Evolutionary conservation across 2,113 vertebrate genomes (phyloP).

Genomic region (Xenopus tropicalis): DNA sequence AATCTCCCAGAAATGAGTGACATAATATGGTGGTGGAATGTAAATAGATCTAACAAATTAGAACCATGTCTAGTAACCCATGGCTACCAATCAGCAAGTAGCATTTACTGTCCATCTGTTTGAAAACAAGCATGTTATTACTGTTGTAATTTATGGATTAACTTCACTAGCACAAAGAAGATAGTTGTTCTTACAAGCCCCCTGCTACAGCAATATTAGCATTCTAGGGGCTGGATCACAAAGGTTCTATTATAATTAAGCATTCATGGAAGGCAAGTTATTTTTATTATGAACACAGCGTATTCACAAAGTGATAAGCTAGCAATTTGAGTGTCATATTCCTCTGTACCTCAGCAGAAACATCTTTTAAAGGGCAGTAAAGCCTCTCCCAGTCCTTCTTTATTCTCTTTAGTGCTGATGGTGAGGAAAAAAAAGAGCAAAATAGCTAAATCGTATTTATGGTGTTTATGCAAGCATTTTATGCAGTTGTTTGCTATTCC

Average conservation of each 20-base stretch:
- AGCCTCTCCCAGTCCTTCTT: constrained; percentile 12
- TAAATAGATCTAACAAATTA: too few species aligned
- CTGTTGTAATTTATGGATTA: too few species aligned
- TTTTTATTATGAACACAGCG: constrained; percentile 34
- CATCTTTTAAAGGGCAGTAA: constrained; percentile 38
- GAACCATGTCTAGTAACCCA: too few species aligned
- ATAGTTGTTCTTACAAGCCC: too few species aligned
- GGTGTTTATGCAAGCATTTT: constrained; percentile 85
- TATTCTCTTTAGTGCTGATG: constrained; percentile 76
- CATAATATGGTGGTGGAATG: too few species aligned
- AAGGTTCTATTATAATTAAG: constrained; percentile 33
- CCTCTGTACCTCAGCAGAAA: constrained; percentile 43
- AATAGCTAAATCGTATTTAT: constrained; percentile 85
- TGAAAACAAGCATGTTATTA: too few species aligned
- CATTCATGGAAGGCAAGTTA: constrained; percentile 33
- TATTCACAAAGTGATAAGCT: constrained; percentile 40
- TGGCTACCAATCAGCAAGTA: too few species aligned
- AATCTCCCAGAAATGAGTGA: too few species aligned
- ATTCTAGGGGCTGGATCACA: not conserved
- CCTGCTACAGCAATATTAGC: too few species aligned
- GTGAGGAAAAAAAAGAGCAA: constrained; percentile 68
- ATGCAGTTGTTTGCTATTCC: constrained; percentile 71
- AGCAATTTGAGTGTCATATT: constrained; percentile 34
- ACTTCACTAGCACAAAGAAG: too few species aligned
- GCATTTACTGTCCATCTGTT: too few species aligned